These are phyloP conservation scores for Onthophagus taurus DNA, from an alignment of 1,140 invertebrate species.

Conservation along the genomic window DNA sequence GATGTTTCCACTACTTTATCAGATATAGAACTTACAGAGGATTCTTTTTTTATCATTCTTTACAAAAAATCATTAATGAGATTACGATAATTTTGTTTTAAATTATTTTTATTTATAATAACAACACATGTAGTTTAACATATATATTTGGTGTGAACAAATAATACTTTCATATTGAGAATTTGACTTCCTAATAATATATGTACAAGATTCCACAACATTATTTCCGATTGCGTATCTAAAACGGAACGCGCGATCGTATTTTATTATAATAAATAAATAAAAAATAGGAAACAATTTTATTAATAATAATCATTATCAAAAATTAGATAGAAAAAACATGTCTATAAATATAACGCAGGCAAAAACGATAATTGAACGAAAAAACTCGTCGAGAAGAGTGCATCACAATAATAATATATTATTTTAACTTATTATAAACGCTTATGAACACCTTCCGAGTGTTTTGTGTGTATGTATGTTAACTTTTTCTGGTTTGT, in stretches of 20 bases:
- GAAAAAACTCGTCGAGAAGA: background rate
- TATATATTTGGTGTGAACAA: slow-evolving; percentile 37
- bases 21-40: too few species aligned
- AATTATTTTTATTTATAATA: slow-evolving; percentile 26
- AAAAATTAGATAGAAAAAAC: background rate
- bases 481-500: slow-evolving; percentile 3
- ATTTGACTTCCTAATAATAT: slow-evolving; percentile 23
- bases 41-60: too few species aligned
- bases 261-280: too few species aligned
- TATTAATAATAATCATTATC: slow-evolving; percentile 18
- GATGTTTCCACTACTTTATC: too few species aligned
- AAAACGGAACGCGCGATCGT: too few species aligned
- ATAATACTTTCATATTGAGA: slow-evolving; percentile 33
- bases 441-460: slow-evolving; percentile 9
- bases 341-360: slow-evolving; percentile 3
- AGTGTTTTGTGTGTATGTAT: slow-evolving; percentile 9
- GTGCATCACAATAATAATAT: slow-evolving; percentile 12
- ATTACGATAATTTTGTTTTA: slow-evolving; percentile 5
- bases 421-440: slow-evolving; percentile 9
- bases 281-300: slow-evolving; percentile 24
- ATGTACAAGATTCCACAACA: slow-evolving; percentile 32
- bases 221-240: slow-evolving; percentile 3
- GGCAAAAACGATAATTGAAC: background rate
- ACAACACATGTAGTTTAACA: slow-evolving; percentile 38
- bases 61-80: too few species aligned